Evolutionary conservation across 2,797 vertebrate genomes (phyloP).

Genomic region (Muscicapa striata): DNA sequence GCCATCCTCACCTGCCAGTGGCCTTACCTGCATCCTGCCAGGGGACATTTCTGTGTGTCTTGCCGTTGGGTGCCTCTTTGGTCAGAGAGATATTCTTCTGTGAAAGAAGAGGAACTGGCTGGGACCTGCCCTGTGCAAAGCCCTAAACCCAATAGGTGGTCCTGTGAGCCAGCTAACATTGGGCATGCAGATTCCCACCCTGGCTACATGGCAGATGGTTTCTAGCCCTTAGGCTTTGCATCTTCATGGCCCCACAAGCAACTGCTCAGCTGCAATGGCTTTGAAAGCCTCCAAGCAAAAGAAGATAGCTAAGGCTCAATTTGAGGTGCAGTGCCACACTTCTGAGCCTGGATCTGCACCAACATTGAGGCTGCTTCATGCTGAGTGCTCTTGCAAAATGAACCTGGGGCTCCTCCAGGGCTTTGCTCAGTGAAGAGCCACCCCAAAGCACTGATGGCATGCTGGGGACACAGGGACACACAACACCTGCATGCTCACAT

Average conservation of each 20-base stretch:
- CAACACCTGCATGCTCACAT: fast-evolving
- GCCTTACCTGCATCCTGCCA: slow-evolving; percentile 89
- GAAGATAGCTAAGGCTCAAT: not conserved
- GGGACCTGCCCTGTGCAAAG: not conserved
- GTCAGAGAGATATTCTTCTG: slow-evolving; percentile 83
- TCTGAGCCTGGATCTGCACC: not conserved
- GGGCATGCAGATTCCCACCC: not conserved
- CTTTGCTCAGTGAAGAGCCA: not conserved
- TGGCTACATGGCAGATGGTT: not conserved
- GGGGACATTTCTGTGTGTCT: slow-evolving; percentile 84
- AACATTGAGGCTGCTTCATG: not conserved
- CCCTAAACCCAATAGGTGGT: too few relatives aligned
- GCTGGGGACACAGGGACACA: not conserved
- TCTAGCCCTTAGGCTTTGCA: not conserved
- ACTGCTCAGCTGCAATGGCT: not conserved
- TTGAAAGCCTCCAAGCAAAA: not conserved
- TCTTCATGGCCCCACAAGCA: not conserved
- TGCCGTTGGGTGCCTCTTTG: slow-evolving; percentile 80
- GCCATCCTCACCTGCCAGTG: not conserved
- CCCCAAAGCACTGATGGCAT: not conserved
- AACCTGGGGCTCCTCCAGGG: not conserved
- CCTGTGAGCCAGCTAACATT: not conserved
- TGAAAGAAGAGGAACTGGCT: slow-evolving; percentile 37
- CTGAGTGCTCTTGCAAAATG: not conserved
- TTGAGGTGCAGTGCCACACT: not conserved